phyloP scores from a whole-genome alignment of 2,888 invertebrate species.

The Capitulum mitella region DNA sequence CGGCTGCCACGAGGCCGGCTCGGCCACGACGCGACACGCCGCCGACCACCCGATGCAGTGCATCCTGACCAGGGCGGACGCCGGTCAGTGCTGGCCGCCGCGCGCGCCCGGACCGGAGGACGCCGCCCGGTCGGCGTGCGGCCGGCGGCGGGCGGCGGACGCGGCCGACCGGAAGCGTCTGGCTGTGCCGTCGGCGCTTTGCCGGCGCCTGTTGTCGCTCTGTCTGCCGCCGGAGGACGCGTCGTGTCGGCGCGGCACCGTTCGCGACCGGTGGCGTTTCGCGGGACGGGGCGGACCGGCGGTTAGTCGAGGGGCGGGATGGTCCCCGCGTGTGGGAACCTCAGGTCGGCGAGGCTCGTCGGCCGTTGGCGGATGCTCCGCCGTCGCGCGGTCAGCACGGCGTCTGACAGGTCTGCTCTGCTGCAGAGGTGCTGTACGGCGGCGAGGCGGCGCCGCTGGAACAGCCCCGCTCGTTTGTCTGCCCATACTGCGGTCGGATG shows the following conservation, averaged over 20 bases:
- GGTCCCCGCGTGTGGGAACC: no score
- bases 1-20: constrained; percentile 87
- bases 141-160: no score
- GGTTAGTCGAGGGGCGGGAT: no score
- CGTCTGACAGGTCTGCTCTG: constrained; percentile 25
- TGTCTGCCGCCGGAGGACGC: no score
- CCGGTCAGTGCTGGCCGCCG: constrained; percentile 57
- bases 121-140: no score
- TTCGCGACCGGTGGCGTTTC: no score
- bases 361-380: no score
- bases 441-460: constrained; percentile 86
- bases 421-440: constrained; percentile 84
- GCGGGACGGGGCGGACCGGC: no score
- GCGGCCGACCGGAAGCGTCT: neutral
- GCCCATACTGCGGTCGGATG: constrained; percentile 94
- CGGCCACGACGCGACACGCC: constrained; percentile 83
- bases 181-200: neutral
- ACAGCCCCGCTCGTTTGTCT: constrained; percentile 92
- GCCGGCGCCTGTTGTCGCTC: constrained; percentile 21
- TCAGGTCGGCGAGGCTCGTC: no score
- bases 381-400: neutral
- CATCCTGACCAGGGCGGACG: constrained; percentile 92
- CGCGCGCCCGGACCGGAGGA: no score
- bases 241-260: no score
- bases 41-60: constrained; percentile 99